Conservation (phyloP, 2,888 invertebrate genomes). For the Lepeophtheirus nordmannii region DNA sequence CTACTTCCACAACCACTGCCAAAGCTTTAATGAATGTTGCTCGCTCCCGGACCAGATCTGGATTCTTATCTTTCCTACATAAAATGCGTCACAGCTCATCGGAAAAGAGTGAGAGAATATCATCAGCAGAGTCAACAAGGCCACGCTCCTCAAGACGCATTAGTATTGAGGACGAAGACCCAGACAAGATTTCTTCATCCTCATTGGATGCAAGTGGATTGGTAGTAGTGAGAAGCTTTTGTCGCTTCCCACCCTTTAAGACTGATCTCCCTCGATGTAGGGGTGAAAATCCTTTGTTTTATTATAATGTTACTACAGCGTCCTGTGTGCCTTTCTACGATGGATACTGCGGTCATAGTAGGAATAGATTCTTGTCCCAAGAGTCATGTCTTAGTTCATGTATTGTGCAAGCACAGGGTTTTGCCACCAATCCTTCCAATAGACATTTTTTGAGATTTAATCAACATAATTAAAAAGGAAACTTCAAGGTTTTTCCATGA, state of each 20-base stretch:
- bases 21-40: neutral
- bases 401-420: neutral
- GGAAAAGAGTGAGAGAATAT: neutral
- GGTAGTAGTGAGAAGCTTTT: slow-evolving; percentile 19
- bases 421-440: slow-evolving; percentile 3
- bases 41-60: neutral
- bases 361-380: slow-evolving; percentile 8
- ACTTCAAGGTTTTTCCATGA: no score
- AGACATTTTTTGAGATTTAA: neutral
- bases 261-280: slow-evolving; percentile 1
- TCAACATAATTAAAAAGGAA: neutral
- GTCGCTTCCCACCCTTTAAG: slow-evolving; percentile 3
- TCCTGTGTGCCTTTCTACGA: slow-evolving; percentile 17
- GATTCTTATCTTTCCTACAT: neutral
- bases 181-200: neutral
- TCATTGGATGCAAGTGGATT: slow-evolving; percentile 4
- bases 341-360: slow-evolving; percentile 11
- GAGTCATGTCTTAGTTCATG: slow-evolving; percentile 5
- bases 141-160: neutral
- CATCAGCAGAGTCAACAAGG: no score
- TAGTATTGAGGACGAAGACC: neutral
- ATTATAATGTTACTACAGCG: slow-evolving; percentile 12
- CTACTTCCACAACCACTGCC: neutral
- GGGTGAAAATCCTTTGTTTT: slow-evolving; percentile 11
- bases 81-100: neutral